These are phyloP conservation scores for Drosophila mojavensis DNA, from an alignment of 1,140 invertebrate genomes.

Conservation along the genomic window DNA sequence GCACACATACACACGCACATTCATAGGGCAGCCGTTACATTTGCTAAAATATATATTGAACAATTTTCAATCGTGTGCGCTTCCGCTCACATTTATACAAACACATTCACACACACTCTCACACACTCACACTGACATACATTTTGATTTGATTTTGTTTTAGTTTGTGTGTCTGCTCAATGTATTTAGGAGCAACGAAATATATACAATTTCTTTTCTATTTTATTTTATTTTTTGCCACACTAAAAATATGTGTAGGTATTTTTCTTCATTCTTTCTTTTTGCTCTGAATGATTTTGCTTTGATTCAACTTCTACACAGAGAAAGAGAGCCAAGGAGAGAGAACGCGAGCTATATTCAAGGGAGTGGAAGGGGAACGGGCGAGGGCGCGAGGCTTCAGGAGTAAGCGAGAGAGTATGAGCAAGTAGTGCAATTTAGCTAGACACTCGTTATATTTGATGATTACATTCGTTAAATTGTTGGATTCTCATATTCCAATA, in stretches of 20 bases:
- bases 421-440: slow-evolving; percentile 43
- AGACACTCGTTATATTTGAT: slow-evolving; percentile 31
- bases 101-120: slow-evolving; percentile 29
- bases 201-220: slow-evolving; percentile 73
- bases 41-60: slow-evolving; percentile 50
- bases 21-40: slow-evolving; percentile 25
- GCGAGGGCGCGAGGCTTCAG: background rate
- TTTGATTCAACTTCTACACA: slow-evolving; percentile 56
- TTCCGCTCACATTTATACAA: slow-evolving; percentile 52
- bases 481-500: slow-evolving; percentile 24
- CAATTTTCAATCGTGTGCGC: slow-evolving; percentile 46
- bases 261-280: slow-evolving; percentile 50
- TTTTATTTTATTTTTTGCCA: slow-evolving; percentile 51
- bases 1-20: background rate
- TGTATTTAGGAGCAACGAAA: slow-evolving; percentile 78
- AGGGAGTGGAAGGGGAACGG: slow-evolving; percentile 7
- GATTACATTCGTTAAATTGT: slow-evolving; percentile 29
- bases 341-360: slow-evolving; percentile 2
- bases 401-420: background rate
- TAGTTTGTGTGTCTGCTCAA: slow-evolving; percentile 50
- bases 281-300: slow-evolving; percentile 54
- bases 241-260: slow-evolving; percentile 71
- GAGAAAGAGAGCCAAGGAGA: slow-evolving; percentile 30
- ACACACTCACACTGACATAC: slow-evolving; percentile 13
- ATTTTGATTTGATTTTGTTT: slow-evolving; percentile 39